phyloP scores from a whole-genome alignment of 2,888 invertebrate species.

The Drosophila sordidapex region DNA sequence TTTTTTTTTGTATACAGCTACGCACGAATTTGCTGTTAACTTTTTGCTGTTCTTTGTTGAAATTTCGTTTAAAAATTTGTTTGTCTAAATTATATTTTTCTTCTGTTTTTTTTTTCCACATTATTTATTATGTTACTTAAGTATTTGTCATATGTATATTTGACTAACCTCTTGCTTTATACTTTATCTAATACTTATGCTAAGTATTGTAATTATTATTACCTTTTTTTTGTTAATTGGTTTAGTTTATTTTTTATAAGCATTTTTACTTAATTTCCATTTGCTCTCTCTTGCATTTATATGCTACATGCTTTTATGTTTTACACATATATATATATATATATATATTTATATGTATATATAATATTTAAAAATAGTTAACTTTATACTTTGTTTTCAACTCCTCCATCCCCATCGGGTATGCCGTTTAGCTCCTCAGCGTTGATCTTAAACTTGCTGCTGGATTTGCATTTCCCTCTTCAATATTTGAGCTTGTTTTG shows the following conservation, averaged over 20 bases:
- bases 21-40: conserved; percentile 81
- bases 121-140: conserved; percentile 45
- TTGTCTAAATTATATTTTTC: conserved; percentile 13
- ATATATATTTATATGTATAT: conserved; percentile 38
- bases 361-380: conserved; percentile 82
- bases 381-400: conserved; percentile 83
- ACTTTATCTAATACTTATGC: conserved; percentile 54
- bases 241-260: conserved; percentile 22
- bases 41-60: conserved; percentile 76
- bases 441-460: conserved; percentile 18
- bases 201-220: conserved; percentile 40
- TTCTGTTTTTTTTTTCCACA: background rate
- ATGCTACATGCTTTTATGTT: conserved; percentile 35
- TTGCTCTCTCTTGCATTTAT: conserved; percentile 7
- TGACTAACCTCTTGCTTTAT: conserved; percentile 47
- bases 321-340: conserved; percentile 36
- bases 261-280: conserved; percentile 20
- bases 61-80: conserved; percentile 68
- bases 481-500: conserved; percentile 3
- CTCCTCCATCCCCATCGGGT: conserved; percentile 32
- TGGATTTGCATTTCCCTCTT: conserved; percentile 9
- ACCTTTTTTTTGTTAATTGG: conserved; percentile 5
- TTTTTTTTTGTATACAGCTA: conserved; percentile 64
- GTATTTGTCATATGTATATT: conserved; percentile 65
- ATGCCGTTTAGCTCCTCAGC: conserved; percentile 7